Conservation (phyloP, 2,888 invertebrate genomes). For the Clepsis dumicolana region DNA sequence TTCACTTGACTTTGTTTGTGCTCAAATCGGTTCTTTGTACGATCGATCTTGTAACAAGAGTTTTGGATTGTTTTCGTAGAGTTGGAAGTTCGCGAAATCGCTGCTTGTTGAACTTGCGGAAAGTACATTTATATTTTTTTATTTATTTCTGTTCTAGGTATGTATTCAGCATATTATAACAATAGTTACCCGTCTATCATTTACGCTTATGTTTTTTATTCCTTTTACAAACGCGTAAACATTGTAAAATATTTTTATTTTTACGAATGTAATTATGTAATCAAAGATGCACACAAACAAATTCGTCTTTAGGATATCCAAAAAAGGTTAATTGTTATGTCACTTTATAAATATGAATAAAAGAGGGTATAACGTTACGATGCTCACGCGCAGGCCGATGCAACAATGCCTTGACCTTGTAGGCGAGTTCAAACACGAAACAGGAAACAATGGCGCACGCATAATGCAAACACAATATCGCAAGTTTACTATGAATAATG, state of each 20-base stretch:
- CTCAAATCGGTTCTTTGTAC: background rate
- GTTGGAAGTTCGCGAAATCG: background rate
- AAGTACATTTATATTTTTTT: too few species aligned
- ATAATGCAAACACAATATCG: constrained; percentile 21
- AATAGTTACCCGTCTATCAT: background rate
- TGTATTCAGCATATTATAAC: background rate
- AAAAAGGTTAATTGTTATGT: background rate
- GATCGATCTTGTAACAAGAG: background rate
- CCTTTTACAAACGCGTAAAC: too few species aligned
- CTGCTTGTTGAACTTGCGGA: background rate
- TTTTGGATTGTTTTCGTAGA: background rate
- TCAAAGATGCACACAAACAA: too few species aligned
- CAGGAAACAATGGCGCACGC: constrained; percentile 31
- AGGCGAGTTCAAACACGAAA: constrained; percentile 21
- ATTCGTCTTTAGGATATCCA: too few species aligned
- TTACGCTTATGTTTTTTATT: too few species aligned
- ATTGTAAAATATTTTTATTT: too few species aligned
- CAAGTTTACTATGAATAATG: constrained; percentile 37
- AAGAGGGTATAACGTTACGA: background rate
- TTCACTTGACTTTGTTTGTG: constrained; percentile 23
- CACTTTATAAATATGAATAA: background rate
- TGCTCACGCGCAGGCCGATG: background rate
- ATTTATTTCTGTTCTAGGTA: background rate
- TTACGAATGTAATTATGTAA: too few species aligned
- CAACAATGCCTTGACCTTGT: constrained; percentile 28